A percentile compares a stretch with the other conserved stretches of the same genome.
Conservation (phyloP, 2,888 invertebrate genomes). For the Polylopha cassiicola region DNA sequence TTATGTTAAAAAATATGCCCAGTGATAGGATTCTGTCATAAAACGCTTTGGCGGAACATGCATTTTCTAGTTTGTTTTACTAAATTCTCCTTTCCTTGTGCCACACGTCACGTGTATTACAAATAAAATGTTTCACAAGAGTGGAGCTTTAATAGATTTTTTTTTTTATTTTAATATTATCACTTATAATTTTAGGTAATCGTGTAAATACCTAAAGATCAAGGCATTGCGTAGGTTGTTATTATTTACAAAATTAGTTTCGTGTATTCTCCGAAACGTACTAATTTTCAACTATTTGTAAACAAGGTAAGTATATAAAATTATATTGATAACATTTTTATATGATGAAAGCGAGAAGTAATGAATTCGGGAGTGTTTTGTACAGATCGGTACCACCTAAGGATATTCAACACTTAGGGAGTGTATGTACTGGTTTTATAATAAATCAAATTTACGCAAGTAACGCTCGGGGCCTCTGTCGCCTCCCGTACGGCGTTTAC, state of each 20-base stretch:
- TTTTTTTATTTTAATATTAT: constrained; percentile 33
- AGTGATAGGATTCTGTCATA: constrained; percentile 53
- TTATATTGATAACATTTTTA: constrained; percentile 37
- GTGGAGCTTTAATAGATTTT: constrained; percentile 49
- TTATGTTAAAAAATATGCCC: constrained; percentile 32
- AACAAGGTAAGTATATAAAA: constrained; percentile 38
- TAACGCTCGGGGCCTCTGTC: no score
- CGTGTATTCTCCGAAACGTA: constrained; percentile 40
- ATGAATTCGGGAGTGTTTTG: constrained; percentile 31
- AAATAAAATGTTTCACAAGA: constrained; percentile 54
- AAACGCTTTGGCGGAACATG: constrained; percentile 35
- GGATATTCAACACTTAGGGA: constrained; percentile 24
- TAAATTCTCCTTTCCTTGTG: constrained; percentile 53
- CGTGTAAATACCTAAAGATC: constrained; percentile 61
- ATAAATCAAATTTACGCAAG: no score
- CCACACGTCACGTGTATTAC: constrained; percentile 50
- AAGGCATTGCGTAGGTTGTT: constrained; percentile 46
- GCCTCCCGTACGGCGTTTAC: constrained; percentile 17
- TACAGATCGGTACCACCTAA: constrained; percentile 29
- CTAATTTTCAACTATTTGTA: constrained; percentile 37
- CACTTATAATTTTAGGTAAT: constrained; percentile 50
- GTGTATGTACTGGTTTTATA: no score
- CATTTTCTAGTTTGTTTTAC: constrained; percentile 46
- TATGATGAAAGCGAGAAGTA: constrained; percentile 36
- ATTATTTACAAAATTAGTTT: constrained; percentile 45